Evolutionary conservation across 2,888 invertebrate species (phyloP).

Genomic region (Oligia latruncula): DNA sequence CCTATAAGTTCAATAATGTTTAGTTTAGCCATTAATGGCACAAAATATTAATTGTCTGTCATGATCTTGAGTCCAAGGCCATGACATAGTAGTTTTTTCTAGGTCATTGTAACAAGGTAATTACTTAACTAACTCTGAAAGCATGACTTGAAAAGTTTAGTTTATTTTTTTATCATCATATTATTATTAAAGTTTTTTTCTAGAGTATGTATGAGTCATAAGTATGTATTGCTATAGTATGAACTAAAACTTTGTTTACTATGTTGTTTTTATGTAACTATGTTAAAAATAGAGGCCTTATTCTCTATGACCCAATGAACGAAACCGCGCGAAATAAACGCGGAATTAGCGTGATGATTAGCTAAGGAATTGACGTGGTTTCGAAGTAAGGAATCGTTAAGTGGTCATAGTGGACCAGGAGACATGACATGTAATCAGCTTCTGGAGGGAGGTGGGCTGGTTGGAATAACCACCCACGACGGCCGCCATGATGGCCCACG

Average conservation of each 20-base stretch:
- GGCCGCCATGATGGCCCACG: no score
- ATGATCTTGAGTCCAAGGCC: conserved; percentile 29
- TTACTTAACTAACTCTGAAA: conserved; percentile 1
- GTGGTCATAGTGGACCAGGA: no score
- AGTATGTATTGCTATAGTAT: conserved; percentile 5
- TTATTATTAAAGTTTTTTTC: conserved; percentile 1
- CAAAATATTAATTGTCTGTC: conserved; percentile 36
- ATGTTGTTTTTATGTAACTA: not conserved
- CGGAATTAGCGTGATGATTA: not conserved
- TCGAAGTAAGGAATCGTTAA: not conserved
- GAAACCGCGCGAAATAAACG: not conserved
- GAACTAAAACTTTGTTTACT: not conserved
- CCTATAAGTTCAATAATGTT: conserved; percentile 29
- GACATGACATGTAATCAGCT: no score
- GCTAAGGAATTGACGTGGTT: not conserved
- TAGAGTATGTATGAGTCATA: conserved; percentile 14
- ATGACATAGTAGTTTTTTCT: conserved; percentile 33
- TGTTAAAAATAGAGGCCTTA: not conserved
- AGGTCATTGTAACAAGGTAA: conserved; percentile 13
- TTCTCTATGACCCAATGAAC: not conserved
- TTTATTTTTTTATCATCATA: conserved; percentile 20
- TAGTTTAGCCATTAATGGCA: conserved; percentile 19
- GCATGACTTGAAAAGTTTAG: conserved; percentile 24
- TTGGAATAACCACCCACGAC: no score
- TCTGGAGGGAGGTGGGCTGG: no score